These are phyloP conservation scores for Nestor notabilis DNA, from an alignment of 2,113 vertebrate species.

Conservation along the genomic window DNA sequence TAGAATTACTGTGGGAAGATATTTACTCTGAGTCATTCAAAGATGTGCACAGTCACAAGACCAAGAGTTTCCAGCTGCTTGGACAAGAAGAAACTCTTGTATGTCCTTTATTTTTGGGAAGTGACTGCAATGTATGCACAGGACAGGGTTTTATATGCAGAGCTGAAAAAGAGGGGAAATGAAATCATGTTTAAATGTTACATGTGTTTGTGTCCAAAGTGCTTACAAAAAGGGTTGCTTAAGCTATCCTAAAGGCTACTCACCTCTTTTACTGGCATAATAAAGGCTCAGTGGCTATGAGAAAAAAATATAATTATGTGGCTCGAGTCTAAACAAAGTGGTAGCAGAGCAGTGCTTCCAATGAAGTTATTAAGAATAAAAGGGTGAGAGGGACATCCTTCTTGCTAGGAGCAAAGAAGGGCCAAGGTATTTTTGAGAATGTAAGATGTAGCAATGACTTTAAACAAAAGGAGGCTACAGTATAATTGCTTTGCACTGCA, in stretches of 20 bases:
- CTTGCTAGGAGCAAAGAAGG: not conserved
- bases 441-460: not conserved
- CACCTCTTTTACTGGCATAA: not conserved
- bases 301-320: not conserved
- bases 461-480: not conserved
- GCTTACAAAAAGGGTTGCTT: not conserved
- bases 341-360: not conserved
- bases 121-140: not conserved
- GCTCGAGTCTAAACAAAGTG: not conserved
- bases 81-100: not conserved
- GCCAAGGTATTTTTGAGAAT: not conserved
- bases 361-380: not conserved
- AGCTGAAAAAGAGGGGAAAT: not conserved
- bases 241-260: not conserved
- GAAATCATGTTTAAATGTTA: not conserved
- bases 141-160: not conserved
- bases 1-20: constrained; percentile 44
- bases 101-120: not conserved
- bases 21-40: not conserved
- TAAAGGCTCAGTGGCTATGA: not conserved
- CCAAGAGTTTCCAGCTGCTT: not conserved
- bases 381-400: not conserved
- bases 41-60: not conserved
- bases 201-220: not conserved
- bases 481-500: not conserved